Conservation (phyloP, 2,888 invertebrate species). For the Philonicus albiceps region DNA sequence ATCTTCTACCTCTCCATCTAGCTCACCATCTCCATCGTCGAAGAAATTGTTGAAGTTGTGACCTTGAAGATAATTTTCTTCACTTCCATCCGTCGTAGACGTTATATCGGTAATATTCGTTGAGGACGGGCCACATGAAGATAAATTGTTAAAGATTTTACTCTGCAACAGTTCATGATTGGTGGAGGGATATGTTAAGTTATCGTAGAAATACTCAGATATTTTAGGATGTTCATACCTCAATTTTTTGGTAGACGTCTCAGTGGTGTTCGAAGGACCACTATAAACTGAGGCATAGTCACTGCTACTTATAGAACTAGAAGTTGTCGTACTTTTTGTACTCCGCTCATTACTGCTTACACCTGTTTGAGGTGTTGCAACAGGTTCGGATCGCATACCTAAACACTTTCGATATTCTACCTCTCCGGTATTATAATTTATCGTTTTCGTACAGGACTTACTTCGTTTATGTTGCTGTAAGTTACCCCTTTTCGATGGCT, state of each 20-base stretch:
- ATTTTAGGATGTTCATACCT: slow-evolving; percentile 60
- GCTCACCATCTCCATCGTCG: neutral
- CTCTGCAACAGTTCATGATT: neutral
- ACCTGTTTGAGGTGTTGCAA: neutral
- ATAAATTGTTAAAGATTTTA: slow-evolving; percentile 43
- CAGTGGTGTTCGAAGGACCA: slow-evolving; percentile 53
- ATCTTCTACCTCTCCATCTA: slow-evolving; percentile 36
- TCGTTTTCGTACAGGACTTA: slow-evolving; percentile 55
- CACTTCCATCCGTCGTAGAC: slow-evolving; percentile 17
- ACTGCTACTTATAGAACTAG: slow-evolving; percentile 62
- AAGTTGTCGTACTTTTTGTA: slow-evolving; percentile 53
- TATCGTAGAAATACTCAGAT: slow-evolving; percentile 58
- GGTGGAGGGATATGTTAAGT: slow-evolving; percentile 50
- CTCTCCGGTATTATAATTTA: slow-evolving; percentile 43
- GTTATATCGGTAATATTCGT: slow-evolving; percentile 20
- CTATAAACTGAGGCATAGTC: slow-evolving; percentile 63
- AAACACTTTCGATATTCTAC: neutral
- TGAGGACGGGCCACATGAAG: slow-evolving; percentile 35
- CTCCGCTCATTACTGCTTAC: slow-evolving; percentile 49
- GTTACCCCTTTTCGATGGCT: neutral
- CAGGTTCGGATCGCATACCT: neutral
- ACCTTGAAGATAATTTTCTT: slow-evolving; percentile 29
- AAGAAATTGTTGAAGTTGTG: slow-evolving; percentile 1
- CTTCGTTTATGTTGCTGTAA: slow-evolving; percentile 55
- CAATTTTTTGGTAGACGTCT: slow-evolving; percentile 2